Base-by-base conservation (phyloP, 2,888 invertebrate genomes). In the Aethes cnicana region DNA sequence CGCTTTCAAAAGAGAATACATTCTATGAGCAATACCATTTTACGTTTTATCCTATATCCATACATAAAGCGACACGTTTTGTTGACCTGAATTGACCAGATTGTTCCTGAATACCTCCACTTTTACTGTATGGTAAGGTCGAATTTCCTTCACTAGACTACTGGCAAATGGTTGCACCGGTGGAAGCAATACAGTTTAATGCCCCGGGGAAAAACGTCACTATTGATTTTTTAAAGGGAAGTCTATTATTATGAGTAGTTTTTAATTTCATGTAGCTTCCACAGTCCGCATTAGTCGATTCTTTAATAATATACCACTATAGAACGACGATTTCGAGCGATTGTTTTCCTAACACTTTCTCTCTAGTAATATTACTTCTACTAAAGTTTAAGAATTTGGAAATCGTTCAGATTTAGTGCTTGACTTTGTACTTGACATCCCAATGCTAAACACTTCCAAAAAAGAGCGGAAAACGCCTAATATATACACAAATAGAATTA, bases 201-300 rank as follows among this genome's bases (percentile, higher is more conserved):
- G 49, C 49, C 28, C 35, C 49, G 43, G 49, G 37, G 49, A 50
- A 50, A 50, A 50, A 50, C 49, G 49, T 17, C 28, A 28, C 21
- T 50, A 50, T 50, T 50, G 49, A 50, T 50, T 50, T 47, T 49
- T 43, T 50, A 23, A 43, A 28, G 4, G 28, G 28, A 50, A 48
- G 32, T 17, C 33, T 43, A 33, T 33, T 42, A 36, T 36, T 36
- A 37, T 47, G 21, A 28, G 11, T 20, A 28, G 37, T 21, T 20
- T 35, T 42, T 21, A 37, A 21, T 6, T 18, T 11, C 11, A 25
- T 18, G 17, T 12, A 20, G 36, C 12, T 20, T 48, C 18, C 33
- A 2, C 3, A 12, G 4, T 28, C n/a, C n/a, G n/a, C n/a, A n/a
- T n/a, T n/a, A n/a, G n/a, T n/a, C n/a, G n/a, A n/a, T n/a, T n/a